Percentiles rank a stretch among this genome's conserved stretches.
phyloP scores from a whole-genome alignment of 2,888 invertebrate genomes.

The Nebria brevicollis region DNA sequence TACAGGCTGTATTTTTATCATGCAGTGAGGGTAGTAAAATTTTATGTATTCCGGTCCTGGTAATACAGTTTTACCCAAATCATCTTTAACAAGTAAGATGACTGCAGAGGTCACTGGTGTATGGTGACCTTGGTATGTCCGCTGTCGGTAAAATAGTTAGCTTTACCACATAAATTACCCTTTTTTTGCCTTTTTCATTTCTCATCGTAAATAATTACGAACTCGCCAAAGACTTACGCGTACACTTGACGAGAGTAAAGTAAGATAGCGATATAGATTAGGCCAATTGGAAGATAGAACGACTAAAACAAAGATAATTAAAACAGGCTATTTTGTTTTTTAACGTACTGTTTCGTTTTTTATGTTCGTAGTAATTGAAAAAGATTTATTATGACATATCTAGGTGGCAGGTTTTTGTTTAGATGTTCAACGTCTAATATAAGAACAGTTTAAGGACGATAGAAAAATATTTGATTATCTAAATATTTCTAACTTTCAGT shows the following conservation, averaged over 20 bases:
- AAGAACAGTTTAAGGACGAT: too few relatives aligned
- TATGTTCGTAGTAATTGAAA: slow-evolving; percentile 17
- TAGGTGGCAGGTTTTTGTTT: not conserved
- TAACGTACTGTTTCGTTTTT: slow-evolving; percentile 3
- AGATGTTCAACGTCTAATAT: too few relatives aligned
- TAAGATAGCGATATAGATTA: slow-evolving; percentile 15
- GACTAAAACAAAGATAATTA: slow-evolving; percentile 1
- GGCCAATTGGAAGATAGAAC: slow-evolving; percentile 16
- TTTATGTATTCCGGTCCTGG: slow-evolving; percentile 11
- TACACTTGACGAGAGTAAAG: slow-evolving; percentile 14
- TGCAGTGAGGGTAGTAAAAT: not conserved
- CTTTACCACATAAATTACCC: slow-evolving; percentile 18
- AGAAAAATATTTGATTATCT: too few relatives aligned
- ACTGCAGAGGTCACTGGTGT: not conserved
- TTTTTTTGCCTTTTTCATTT: slow-evolving; percentile 24
- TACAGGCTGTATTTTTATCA: not conserved
- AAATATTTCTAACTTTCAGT: too few relatives aligned
- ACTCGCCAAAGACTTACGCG: slow-evolving; percentile 14
- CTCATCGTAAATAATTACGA: slow-evolving; percentile 41
- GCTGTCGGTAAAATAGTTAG: slow-evolving; percentile 19
- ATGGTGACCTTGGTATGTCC: slow-evolving; percentile 28
- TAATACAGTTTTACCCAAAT: not conserved
- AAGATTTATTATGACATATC: slow-evolving; percentile 14
- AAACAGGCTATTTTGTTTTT: not conserved
- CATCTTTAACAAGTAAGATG: slow-evolving; percentile 5